Conservation (phyloP, 2,888 invertebrate genomes). For the Orthosia gothica region DNA sequence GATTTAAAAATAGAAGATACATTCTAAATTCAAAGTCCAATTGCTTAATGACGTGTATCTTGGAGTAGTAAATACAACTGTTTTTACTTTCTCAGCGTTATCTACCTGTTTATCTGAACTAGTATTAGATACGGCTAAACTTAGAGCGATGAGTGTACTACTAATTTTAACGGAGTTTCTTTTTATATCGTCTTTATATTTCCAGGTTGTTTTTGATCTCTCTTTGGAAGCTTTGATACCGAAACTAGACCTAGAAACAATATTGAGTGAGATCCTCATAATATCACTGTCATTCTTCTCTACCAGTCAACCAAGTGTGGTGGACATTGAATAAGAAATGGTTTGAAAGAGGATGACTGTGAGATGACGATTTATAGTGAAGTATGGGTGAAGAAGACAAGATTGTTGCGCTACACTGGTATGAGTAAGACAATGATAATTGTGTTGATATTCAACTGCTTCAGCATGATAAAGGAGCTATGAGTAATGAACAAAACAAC, state of each 20-base stretch:
- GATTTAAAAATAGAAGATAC: slow-evolving; percentile 38
- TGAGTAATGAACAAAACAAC: slow-evolving; percentile 25
- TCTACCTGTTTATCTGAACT: slow-evolving; percentile 26
- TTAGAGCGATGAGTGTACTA: slow-evolving; percentile 7
- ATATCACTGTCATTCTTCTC: no score
- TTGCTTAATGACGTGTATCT: slow-evolving; percentile 22
- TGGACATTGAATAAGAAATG: no score
- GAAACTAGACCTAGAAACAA: not conserved
- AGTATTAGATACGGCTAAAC: slow-evolving; percentile 39
- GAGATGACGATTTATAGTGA: no score
- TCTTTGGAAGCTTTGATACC: not conserved
- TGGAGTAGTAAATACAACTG: slow-evolving; percentile 15
- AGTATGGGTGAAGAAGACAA: no score
- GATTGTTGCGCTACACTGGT: no score
- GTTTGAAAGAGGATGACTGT: no score
- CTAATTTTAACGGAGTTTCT: slow-evolving; percentile 14
- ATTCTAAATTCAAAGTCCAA: slow-evolving; percentile 18
- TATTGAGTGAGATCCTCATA: no score
- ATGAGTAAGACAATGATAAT: no score
- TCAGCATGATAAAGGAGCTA: not conserved
- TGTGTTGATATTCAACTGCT: no score
- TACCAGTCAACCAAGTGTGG: no score
- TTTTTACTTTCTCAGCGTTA: slow-evolving; percentile 5
- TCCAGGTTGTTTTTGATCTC: not conserved
- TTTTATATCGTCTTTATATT: slow-evolving; percentile 13